Evolutionary conservation across 2,113 vertebrate genomes (phyloP).

Genomic region (Eulemur macaco): DNA sequence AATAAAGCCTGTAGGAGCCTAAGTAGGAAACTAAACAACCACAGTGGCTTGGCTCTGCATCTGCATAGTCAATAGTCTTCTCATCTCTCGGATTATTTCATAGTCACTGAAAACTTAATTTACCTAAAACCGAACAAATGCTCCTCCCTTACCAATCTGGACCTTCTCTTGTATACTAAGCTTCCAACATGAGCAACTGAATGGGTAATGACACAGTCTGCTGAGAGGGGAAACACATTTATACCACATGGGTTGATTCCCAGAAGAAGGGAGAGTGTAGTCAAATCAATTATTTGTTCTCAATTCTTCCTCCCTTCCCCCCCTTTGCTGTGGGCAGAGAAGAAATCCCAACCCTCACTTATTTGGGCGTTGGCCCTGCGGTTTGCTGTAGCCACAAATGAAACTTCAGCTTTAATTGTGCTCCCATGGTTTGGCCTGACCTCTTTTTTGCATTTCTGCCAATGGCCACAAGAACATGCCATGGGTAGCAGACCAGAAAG

Average conservation of each 20-base stretch:
- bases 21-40: not conserved
- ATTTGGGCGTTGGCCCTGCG: not conserved
- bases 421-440: not conserved
- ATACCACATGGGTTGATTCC: not conserved
- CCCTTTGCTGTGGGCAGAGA: not conserved
- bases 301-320: not conserved
- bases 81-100: not conserved
- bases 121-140: not conserved
- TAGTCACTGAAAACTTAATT: not conserved
- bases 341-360: not conserved
- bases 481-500: not conserved
- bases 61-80: not conserved
- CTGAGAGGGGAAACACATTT: not conserved
- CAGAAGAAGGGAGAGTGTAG: not conserved
- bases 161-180: not conserved
- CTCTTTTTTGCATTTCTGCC: not conserved
- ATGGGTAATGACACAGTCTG: not conserved
- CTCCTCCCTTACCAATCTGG: not conserved
- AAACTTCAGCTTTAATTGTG: not conserved
- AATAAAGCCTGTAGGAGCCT: not conserved
- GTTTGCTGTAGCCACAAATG: not conserved
- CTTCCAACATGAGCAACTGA: conserved; percentile 2
- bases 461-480: not conserved
- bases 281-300: not conserved
- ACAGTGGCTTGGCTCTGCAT: not conserved